Conservation (phyloP, 1,140 invertebrate genomes). For the Phocides pigmalion region DNA sequence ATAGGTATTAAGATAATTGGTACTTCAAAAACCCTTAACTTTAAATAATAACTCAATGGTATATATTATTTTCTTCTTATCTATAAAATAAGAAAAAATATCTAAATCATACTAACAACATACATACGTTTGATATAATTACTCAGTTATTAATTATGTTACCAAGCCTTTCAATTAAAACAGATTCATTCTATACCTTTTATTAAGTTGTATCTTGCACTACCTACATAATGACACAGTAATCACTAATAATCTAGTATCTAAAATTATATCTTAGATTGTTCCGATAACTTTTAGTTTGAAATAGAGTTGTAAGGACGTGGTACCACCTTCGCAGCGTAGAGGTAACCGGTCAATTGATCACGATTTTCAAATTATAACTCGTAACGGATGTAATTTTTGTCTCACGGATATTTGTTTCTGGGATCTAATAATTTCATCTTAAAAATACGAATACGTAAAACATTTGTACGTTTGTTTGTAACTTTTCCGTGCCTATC, state of each 20-base stretch:
- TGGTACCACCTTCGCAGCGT: background rate
- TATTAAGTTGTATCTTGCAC: background rate
- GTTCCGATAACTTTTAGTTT: background rate
- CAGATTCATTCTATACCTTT: background rate
- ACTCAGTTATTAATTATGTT: no score
- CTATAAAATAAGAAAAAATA: no score
- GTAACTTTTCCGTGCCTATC: no score
- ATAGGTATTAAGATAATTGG: no score
- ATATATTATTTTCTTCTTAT: no score
- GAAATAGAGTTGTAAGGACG: conserved; percentile 1
- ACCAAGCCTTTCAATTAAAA: no score
- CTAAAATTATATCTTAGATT: conserved; percentile 14
- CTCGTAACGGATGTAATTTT: background rate
- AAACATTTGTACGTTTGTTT: no score
- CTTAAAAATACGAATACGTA: background rate
- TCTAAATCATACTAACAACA: no score
- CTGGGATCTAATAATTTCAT: background rate
- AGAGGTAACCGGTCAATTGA: background rate
- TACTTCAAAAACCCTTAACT: no score
- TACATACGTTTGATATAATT: no score
- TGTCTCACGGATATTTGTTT: conserved; percentile 5
- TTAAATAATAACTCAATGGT: no score
- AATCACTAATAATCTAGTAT: conserved; percentile 10
- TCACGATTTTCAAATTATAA: conserved; percentile 15
- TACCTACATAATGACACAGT: background rate